Evolutionary conservation across 1,140 invertebrate species (phyloP).

Genomic region (Hirudo medicinalis): DNA sequence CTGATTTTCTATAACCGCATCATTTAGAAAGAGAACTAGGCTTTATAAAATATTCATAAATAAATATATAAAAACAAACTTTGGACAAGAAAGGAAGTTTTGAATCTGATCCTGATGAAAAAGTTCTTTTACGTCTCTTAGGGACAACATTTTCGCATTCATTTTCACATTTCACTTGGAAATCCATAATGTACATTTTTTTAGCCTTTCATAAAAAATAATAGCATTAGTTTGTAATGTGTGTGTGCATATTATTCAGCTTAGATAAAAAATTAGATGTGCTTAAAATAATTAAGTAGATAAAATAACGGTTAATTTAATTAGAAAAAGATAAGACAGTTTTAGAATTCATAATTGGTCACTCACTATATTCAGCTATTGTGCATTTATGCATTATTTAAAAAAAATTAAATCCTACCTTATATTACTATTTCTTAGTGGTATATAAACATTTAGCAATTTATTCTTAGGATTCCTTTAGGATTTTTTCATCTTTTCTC

Average conservation of each 20-base stretch:
- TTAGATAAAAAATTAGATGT: neutral
- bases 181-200: constrained; percentile 4
- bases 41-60: neutral
- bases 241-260: neutral
- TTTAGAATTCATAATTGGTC: too few species aligned
- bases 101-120: constrained; percentile 4
- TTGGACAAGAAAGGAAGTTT: constrained; percentile 1
- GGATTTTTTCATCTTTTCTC: too few species aligned
- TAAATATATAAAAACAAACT: neutral
- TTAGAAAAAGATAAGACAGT: neutral
- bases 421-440: too few species aligned
- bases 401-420: too few species aligned
- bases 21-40: too few species aligned
- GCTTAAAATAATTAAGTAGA: neutral
- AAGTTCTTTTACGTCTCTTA: neutral
- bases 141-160: neutral
- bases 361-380: too few species aligned
- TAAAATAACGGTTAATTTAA: neutral
- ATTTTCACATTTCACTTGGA: neutral
- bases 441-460: too few species aligned
- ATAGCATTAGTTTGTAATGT: neutral
- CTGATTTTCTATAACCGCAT: neutral
- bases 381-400: too few species aligned
- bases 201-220: constrained; percentile 1
- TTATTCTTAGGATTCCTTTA: too few species aligned